Percentiles rank a stretch among this genome's conserved stretches.
phyloP scores from a whole-genome alignment of 2,797 vertebrate genomes.

The Gobio occitaniae region DNA sequence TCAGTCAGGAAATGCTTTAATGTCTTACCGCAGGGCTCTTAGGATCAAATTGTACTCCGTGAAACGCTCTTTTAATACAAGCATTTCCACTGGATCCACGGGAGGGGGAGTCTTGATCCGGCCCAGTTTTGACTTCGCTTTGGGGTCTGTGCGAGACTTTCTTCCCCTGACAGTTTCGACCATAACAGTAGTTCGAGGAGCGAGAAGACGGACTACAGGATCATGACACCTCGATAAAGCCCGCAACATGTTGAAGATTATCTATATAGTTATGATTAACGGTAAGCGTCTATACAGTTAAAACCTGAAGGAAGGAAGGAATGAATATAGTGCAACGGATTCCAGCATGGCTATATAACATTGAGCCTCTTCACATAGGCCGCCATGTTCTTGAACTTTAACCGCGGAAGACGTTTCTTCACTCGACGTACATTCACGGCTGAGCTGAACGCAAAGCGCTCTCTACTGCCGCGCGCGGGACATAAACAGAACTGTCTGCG shows the following conservation, averaged over 20 bases:
- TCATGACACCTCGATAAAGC: conserved; percentile 62
- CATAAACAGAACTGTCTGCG: background rate
- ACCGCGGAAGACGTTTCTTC: conserved; percentile 48
- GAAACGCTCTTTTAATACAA: conserved; percentile 83
- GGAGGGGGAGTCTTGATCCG: conserved; percentile 81
- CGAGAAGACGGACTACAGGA: conserved; percentile 67
- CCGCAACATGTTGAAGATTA: conserved; percentile 70
- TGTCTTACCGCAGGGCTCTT: conserved; percentile 82
- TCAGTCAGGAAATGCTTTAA: background rate
- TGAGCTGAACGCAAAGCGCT: background rate
- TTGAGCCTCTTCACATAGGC: background rate
- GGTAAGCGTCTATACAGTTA: background rate
- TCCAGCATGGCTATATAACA: conserved; percentile 26
- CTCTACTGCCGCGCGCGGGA: conserved; percentile 6
- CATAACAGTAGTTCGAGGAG: conserved; percentile 66
- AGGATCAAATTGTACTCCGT: conserved; percentile 79
- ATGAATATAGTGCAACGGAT: background rate
- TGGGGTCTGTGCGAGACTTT: conserved; percentile 85
- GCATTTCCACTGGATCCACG: conserved; percentile 87
- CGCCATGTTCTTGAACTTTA: conserved; percentile 58
- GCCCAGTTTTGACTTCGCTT: conserved; percentile 85
- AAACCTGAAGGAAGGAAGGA: background rate
- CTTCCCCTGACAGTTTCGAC: conserved; percentile 79
- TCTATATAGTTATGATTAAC: background rate
- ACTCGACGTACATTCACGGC: background rate